These are phyloP conservation scores for Aphelocoma californica DNA, from an alignment of 2,797 vertebrate species.

Conservation along the genomic window DNA sequence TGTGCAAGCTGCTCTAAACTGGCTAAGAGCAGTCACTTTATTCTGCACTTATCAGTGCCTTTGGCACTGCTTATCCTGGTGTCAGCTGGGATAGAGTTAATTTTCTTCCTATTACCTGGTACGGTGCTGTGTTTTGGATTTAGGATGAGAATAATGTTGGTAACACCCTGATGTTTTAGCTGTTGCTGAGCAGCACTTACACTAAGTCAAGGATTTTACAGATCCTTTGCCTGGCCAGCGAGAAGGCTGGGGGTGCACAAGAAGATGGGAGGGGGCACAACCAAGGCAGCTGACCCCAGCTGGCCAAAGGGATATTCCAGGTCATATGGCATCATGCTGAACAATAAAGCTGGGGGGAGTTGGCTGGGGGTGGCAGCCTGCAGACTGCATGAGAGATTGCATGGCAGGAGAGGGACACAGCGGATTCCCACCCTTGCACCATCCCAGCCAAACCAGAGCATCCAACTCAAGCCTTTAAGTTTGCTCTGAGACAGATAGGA, in stretches of 20 bases:
- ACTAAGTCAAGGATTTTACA: neutral
- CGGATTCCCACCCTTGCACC: neutral
- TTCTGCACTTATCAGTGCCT: neutral
- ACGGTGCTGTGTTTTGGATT: neutral
- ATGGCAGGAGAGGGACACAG: rapidly evolving
- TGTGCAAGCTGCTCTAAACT: neutral
- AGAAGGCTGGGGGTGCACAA: neutral
- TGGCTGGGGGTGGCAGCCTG: neutral
- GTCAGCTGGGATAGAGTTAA: neutral
- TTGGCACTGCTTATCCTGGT: neutral
- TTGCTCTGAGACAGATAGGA: neutral
- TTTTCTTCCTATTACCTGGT: neutral
- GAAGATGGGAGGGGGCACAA: neutral
- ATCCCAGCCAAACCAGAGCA: neutral
- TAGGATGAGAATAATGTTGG: neutral
- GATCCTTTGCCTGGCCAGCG: rapidly evolving
- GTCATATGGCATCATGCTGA: neutral
- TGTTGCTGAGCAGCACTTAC: neutral
- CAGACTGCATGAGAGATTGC: neutral
- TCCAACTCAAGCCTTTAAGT: neutral
- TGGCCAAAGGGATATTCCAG: neutral
- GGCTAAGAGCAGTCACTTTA: neutral
- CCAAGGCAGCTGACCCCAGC: neutral
- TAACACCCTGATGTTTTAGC: neutral
- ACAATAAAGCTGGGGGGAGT: neutral